Conservation (phyloP, 2,113 vertebrate genomes). For the Zingel zingel region DNA sequence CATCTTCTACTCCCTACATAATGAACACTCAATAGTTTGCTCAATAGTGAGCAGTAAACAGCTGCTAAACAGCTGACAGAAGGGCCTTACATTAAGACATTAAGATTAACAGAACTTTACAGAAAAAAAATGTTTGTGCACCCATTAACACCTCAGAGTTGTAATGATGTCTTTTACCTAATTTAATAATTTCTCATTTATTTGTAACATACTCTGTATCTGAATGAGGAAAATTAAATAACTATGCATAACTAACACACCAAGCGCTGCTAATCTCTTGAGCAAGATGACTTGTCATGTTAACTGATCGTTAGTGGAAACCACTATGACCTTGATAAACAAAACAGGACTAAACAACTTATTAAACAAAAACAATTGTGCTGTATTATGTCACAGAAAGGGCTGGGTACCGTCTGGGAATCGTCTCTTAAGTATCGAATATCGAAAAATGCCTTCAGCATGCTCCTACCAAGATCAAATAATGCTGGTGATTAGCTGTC, state of each 20-base stretch:
- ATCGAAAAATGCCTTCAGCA: too few relatives aligned
- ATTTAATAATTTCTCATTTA: not conserved
- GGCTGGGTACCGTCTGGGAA: too few relatives aligned
- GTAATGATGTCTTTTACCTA: not conserved
- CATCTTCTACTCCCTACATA: not conserved
- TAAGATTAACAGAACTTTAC: not conserved
- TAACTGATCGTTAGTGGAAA: not conserved
- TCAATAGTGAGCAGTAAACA: not conserved
- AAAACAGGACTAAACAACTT: not conserved
- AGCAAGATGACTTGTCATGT: not conserved
- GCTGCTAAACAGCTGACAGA: not conserved
- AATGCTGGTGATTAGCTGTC: too few relatives aligned
- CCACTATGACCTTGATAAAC: not conserved
- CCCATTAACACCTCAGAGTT: not conserved
- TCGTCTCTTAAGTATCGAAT: too few relatives aligned
- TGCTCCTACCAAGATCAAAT: too few relatives aligned
- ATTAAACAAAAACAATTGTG: not conserved
- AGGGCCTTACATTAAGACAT: not conserved
- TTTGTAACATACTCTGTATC: not conserved
- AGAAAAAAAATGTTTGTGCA: not conserved
- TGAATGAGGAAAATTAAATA: not conserved
- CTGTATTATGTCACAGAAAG: not conserved
- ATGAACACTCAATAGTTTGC: not conserved
- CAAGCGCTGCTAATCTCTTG: slow-evolving; percentile 11
- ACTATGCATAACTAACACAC: not conserved